Percentiles rank a stretch among this genome's conserved stretches.
Conservation (phyloP, 2,888 invertebrate species). For the Oxycera nigricornis region DNA sequence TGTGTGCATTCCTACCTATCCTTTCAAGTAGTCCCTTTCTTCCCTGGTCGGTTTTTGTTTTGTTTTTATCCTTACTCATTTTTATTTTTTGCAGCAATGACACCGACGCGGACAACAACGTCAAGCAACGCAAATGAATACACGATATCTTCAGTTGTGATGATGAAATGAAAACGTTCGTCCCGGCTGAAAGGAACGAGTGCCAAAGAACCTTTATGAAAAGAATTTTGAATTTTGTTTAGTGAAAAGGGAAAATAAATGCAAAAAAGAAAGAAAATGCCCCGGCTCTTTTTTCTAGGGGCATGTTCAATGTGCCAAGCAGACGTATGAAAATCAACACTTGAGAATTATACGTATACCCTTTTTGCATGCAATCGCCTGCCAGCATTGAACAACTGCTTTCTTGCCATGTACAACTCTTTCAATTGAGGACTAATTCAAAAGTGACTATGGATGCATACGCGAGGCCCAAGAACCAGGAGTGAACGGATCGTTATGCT, state of each 20-base stretch:
- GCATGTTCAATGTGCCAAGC: slow-evolving; percentile 26
- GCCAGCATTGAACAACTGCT: neutral
- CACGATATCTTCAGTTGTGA: slow-evolving; percentile 16
- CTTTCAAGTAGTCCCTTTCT: slow-evolving; percentile 6
- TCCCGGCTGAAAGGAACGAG: neutral
- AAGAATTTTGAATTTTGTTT: slow-evolving; percentile 23
- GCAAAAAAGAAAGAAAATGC: neutral
- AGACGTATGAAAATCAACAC: slow-evolving; percentile 38
- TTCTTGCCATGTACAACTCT: neutral
- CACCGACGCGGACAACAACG: neutral
- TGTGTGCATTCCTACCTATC: slow-evolving; percentile 9
- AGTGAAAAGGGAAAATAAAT: neutral
- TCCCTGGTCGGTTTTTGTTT: no score
- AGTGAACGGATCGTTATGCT: no score
- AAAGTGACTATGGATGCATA: neutral
- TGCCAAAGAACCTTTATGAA: slow-evolving; percentile 32
- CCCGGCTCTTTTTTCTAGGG: neutral
- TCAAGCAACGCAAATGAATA: slow-evolving; percentile 23
- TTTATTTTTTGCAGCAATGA: neutral
- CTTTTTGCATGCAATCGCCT: neutral
- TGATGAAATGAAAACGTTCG: neutral
- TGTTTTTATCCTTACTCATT: no score
- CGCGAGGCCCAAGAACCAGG: no score
- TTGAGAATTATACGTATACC: slow-evolving; percentile 1
- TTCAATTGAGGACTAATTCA: neutral